Conservation (phyloP, 1,140 invertebrate genomes). For the Aphidius ervi region DNA sequence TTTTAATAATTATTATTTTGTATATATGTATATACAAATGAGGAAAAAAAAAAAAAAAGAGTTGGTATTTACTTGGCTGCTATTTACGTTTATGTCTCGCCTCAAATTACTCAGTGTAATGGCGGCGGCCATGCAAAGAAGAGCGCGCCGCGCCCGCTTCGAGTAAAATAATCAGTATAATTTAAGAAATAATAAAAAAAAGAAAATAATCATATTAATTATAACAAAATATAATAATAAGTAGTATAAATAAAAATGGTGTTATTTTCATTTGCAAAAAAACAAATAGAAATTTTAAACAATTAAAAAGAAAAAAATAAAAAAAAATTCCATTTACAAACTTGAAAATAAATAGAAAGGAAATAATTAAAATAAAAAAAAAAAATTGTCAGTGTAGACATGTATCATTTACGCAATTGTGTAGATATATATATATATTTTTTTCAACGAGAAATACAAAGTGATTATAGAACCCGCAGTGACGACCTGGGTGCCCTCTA, state of each 20-base stretch:
- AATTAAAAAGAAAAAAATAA: not conserved
- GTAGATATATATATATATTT: too few species aligned
- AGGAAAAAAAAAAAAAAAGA: too few species aligned
- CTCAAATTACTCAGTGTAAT: constrained; percentile 40
- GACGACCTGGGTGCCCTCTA: constrained; percentile 43
- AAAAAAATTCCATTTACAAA: constrained; percentile 1
- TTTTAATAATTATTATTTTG: not conserved
- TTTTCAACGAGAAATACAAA: not conserved
- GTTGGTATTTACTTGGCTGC: constrained; percentile 3
- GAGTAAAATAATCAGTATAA: constrained; percentile 20
- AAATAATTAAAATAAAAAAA: not conserved
- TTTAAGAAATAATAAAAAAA: constrained; percentile 1
- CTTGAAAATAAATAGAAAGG: constrained; percentile 4
- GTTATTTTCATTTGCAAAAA: too few species aligned
- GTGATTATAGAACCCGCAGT: constrained; percentile 18
- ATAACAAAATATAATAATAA: constrained; percentile 13
- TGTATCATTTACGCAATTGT: too few species aligned
- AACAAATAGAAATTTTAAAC: not conserved
- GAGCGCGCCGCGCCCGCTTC: constrained; percentile 39
- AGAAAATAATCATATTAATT: not conserved
- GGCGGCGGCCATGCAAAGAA: constrained; percentile 43
- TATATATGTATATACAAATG: not conserved
- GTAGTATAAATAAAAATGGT: not conserved
- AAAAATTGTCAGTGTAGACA: too few species aligned
- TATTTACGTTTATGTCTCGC: constrained; percentile 35